Evolutionary conservation across 2,113 vertebrate genomes (phyloP).

Genomic region (Aplodontia rufa): DNA sequence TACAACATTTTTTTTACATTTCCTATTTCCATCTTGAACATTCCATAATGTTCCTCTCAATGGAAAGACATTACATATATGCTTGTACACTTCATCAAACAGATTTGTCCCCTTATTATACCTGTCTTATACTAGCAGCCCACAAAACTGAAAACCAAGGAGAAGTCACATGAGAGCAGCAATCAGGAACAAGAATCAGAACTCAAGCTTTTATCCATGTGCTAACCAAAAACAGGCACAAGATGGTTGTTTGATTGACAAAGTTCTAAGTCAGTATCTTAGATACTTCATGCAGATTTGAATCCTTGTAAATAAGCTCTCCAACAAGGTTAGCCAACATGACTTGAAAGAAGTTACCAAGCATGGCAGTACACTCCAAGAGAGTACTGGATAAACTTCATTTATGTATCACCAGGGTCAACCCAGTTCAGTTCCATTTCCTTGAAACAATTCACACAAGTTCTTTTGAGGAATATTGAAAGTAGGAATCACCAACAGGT

Average conservation of each 20-base stretch:
- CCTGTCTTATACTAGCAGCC: not conserved
- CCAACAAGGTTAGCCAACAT: not conserved
- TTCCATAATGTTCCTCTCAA: not conserved
- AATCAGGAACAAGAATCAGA: not conserved
- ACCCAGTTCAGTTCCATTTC: not conserved
- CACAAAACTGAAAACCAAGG: not conserved
- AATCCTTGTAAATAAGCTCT: not conserved
- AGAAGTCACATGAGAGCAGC: not conserved
- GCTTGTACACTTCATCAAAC: not conserved
- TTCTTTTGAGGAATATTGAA: not conserved
- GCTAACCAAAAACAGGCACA: not conserved
- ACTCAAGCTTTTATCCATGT: not conserved
- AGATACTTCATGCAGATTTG: not conserved
- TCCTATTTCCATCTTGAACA: not conserved
- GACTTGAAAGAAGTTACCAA: not conserved
- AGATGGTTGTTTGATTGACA: not conserved
- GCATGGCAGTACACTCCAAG: not conserved
- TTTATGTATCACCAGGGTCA: not conserved
- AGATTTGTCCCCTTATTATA: not conserved
- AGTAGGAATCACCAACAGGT: not conserved
- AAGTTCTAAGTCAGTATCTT: not conserved
- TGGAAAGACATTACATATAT: not conserved
- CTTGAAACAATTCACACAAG: not conserved
- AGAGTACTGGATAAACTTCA: not conserved
- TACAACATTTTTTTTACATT: not conserved